A percentile compares a stretch with the other conserved stretches of the same genome.
Evolutionary conservation across 2,113 vertebrate genomes (phyloP).

Genomic region (Phalacrocorax pelagicus): DNA sequence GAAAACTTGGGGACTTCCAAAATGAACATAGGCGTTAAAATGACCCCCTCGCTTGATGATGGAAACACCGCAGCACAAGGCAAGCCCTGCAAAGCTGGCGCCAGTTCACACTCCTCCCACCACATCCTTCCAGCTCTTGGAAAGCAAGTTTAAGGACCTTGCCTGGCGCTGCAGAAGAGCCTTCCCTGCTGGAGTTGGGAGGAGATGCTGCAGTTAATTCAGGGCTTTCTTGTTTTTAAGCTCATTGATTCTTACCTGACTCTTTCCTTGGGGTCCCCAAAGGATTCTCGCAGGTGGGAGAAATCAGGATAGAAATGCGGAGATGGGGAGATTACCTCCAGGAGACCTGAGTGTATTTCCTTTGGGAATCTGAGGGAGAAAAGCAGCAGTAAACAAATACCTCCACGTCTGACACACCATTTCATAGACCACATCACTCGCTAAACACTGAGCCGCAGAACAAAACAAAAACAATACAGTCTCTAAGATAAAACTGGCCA

Average conservation of each 20-base stretch:
- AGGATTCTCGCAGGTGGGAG: conserved; percentile 89
- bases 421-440: not conserved
- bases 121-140: not conserved
- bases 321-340: conserved; percentile 93
- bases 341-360: conserved; percentile 90
- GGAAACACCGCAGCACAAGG: not conserved
- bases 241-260: conserved; percentile 80
- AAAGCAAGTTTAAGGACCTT: not conserved
- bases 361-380: conserved; percentile 81
- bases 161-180: not conserved
- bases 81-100: not conserved
- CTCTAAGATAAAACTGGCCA: not conserved
- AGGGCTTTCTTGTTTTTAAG: not conserved
- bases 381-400: conserved; percentile 2
- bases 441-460: not conserved
- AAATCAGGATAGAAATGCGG: conserved; percentile 95
- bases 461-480: not conserved
- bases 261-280: conserved; percentile 93
- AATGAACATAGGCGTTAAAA: not conserved
- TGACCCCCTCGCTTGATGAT: not conserved
- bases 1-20: not conserved
- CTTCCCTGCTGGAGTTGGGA: not conserved
- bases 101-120: too few relatives aligned
- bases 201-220: not conserved
- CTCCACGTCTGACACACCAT: not conserved